Conservation (phyloP, 2,797 vertebrate genomes). For the Falco rusticolus region DNA sequence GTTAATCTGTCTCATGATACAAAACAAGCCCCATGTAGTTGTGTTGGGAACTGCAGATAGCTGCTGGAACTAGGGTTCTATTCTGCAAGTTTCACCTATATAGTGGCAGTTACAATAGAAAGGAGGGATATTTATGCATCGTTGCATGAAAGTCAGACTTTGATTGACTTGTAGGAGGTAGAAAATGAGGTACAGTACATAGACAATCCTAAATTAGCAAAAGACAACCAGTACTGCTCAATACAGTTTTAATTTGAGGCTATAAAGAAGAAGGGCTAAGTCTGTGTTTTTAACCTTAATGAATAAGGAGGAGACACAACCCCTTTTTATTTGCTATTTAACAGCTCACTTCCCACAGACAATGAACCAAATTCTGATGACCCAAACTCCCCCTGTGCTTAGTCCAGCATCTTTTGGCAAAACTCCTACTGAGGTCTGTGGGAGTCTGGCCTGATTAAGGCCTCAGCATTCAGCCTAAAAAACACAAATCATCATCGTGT, state of each 20-base stretch:
- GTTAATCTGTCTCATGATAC: neutral
- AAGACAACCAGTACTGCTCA: neutral
- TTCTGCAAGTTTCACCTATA: neutral
- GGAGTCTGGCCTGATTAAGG: conserved; percentile 64
- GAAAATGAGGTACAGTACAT: neutral
- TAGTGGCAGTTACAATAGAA: neutral
- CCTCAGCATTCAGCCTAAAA: conserved; percentile 38
- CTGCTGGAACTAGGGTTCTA: neutral
- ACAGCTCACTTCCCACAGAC: conserved; percentile 64
- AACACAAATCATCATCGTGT: conserved; percentile 11
- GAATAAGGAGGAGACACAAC: conserved; percentile 55
- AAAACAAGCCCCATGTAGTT: neutral
- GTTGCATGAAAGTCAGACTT: neutral
- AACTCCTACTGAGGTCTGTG: conserved; percentile 49
- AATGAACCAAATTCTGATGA: conserved; percentile 55
- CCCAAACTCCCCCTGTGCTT: conserved; percentile 54
- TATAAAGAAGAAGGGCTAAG: neutral
- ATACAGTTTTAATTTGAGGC: conserved; percentile 33
- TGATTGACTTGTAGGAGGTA: neutral
- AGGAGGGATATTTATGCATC: neutral
- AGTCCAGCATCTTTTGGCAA: conserved; percentile 70
- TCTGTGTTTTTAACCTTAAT: conserved; percentile 48
- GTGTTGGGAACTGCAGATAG: neutral
- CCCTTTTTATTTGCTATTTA: conserved; percentile 66
- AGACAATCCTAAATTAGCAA: neutral